phyloP scores from a whole-genome alignment of 2,888 invertebrate genomes.

The Drepana falcataria region DNA sequence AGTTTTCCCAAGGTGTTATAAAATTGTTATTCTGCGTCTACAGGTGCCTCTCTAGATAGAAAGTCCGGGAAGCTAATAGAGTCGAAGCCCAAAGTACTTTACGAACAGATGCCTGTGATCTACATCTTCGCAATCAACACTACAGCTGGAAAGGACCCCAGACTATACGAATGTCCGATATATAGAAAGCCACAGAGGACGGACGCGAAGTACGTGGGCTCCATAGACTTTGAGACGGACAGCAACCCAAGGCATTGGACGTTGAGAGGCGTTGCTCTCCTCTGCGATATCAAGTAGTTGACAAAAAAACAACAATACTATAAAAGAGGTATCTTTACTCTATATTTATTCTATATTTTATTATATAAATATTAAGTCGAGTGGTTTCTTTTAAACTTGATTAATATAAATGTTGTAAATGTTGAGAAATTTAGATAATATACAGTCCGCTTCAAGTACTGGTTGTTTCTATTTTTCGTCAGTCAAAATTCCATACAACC shows the following conservation, averaged over 20 bases:
- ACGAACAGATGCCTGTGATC: conserved; percentile 97
- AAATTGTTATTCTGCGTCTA: no score
- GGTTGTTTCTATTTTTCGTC: no score
- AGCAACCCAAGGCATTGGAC: conserved; percentile 97
- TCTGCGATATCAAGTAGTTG: conserved; percentile 95
- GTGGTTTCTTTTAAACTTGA: no score
- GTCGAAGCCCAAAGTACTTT: conserved; percentile 94
- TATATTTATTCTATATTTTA: no score
- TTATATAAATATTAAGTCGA: no score
- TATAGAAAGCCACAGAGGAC: conserved; percentile 97
- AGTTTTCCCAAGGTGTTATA: no score
- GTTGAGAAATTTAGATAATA: no score
- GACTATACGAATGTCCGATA: conserved; percentile 96
- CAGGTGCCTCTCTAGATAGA: conserved; percentile 90
- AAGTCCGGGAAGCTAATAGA: conserved; percentile 93
- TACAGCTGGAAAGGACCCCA: conserved; percentile 93
- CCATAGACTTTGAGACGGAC: conserved; percentile 95
- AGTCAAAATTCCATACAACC: no score
- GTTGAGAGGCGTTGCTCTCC: conserved; percentile 94
- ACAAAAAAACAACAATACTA: not conserved
- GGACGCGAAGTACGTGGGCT: conserved; percentile 96
- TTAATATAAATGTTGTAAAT: no score
- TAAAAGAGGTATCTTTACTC: no score
- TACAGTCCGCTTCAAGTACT: no score
- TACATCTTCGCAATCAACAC: conserved; percentile 97